Evolutionary conservation across 2,797 vertebrate genomes (phyloP).

Genomic region (Gymnoscopelus microlampas): DNA sequence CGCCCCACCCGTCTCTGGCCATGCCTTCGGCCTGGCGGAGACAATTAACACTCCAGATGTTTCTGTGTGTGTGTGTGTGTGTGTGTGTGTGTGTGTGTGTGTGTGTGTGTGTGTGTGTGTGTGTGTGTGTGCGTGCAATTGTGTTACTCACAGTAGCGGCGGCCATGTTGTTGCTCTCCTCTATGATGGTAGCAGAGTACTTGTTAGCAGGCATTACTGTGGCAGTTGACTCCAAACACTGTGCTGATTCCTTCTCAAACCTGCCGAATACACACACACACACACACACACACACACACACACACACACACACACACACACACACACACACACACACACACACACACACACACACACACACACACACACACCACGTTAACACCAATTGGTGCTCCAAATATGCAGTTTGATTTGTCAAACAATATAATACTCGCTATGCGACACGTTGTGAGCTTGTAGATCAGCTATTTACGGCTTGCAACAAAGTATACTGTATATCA

Average conservation of each 20-base stretch:
- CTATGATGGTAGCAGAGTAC: conserved; percentile 75
- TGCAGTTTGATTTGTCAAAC: too few relatives aligned
- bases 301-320: too few relatives aligned
- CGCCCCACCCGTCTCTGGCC: too few relatives aligned
- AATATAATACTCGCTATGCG: too few relatives aligned
- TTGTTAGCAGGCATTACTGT: conserved; percentile 80
- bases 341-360: too few relatives aligned
- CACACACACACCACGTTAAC: background rate
- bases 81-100: conserved; percentile 19
- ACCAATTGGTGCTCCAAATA: background rate
- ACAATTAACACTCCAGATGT: too few relatives aligned
- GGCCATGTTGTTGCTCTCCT: conserved; percentile 77
- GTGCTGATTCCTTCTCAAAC: conserved; percentile 70
- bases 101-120: conserved; percentile 1
- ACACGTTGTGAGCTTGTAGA: too few relatives aligned
- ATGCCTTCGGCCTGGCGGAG: too few relatives aligned
- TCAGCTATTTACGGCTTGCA: too few relatives aligned
- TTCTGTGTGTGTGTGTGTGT: background rate
- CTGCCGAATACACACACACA: conserved; percentile 41
- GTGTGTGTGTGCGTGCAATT: conserved; percentile 2
- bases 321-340: too few relatives aligned
- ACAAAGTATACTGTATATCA: too few relatives aligned
- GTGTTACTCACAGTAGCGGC: conserved; percentile 75
- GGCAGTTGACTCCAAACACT: conserved; percentile 48
- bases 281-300: background rate